Conservation (phyloP, 2,797 vertebrate species). For the Sebastes trivittatus region DNA sequence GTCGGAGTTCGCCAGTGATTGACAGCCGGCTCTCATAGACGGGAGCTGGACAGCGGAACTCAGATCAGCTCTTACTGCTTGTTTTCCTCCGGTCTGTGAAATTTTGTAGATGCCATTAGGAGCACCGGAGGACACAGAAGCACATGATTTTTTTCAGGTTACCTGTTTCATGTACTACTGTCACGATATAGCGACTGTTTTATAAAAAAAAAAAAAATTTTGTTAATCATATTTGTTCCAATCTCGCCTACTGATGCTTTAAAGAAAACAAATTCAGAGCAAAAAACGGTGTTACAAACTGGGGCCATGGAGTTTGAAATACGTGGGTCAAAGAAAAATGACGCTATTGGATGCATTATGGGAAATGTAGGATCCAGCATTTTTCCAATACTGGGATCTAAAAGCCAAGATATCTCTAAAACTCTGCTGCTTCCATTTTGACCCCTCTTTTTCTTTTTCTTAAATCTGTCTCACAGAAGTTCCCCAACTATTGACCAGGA, state of each 20-base stretch:
- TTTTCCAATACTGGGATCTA: not conserved
- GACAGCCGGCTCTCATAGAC: too few species aligned
- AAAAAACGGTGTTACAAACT: not conserved
- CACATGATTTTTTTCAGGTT: too few species aligned
- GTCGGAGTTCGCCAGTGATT: too few species aligned
- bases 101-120: too few species aligned
- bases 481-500: not conserved
- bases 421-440: not conserved
- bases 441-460: not conserved
- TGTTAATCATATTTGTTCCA: too few species aligned
- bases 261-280: not conserved
- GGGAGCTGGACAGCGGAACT: too few species aligned
- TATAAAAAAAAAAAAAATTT: too few species aligned
- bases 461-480: not conserved
- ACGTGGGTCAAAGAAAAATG: not conserved
- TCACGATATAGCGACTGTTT: fast-evolving
- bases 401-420: not conserved
- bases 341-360: not conserved
- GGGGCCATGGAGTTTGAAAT: not conserved
- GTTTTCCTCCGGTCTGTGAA: too few species aligned
- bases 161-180: too few species aligned
- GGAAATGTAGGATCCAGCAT: not conserved
- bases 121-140: too few species aligned
- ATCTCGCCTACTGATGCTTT: too few species aligned
- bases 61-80: too few species aligned